These are phyloP conservation scores for Prorops nasuta DNA, from an alignment of 1,140 invertebrate genomes.

Conservation along the genomic window DNA sequence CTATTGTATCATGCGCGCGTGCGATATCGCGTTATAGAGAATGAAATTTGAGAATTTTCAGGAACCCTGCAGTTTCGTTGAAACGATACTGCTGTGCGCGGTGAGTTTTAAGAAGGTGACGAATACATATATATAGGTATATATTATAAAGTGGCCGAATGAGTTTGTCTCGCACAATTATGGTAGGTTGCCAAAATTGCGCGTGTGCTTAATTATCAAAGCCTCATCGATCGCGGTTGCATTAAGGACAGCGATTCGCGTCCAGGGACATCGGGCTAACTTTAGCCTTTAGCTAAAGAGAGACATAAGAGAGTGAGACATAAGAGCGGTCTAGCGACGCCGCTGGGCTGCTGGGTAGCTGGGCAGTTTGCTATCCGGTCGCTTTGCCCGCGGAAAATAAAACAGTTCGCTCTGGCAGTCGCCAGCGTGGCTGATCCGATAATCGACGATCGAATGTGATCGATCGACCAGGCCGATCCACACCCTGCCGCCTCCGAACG, in stretches of 20 bases:
- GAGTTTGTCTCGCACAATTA: too few species aligned
- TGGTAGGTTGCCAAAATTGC: slow-evolving; percentile 21
- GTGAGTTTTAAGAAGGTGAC: too few species aligned
- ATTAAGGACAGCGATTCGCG: slow-evolving; percentile 47
- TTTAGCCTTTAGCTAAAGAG: slow-evolving; percentile 47
- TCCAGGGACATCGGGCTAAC: slow-evolving; percentile 55
- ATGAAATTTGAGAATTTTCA: too few species aligned
- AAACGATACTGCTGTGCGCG: too few species aligned
- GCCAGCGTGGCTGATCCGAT: slow-evolving; percentile 44
- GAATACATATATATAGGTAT: too few species aligned
- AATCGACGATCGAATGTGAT: slow-evolving; percentile 32
- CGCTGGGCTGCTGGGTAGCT: too few species aligned
- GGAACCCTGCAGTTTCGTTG: too few species aligned
- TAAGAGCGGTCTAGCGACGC: slow-evolving; percentile 1
- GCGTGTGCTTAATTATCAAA: slow-evolving; percentile 42
- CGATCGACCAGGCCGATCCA: too few species aligned
- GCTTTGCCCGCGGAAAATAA: slow-evolving; percentile 45
- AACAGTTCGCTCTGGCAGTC: slow-evolving; percentile 40
- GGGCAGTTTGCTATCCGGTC: slow-evolving; percentile 22
- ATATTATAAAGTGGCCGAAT: too few species aligned
- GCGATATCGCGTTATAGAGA: too few species aligned
- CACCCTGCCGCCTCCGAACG: too few species aligned
- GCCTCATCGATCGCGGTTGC: slow-evolving; percentile 42
- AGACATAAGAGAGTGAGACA: not conserved
- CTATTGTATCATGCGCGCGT: too few species aligned